Conservation (phyloP, 2,113 vertebrate genomes). For the Nesoenas mayeri region DNA sequence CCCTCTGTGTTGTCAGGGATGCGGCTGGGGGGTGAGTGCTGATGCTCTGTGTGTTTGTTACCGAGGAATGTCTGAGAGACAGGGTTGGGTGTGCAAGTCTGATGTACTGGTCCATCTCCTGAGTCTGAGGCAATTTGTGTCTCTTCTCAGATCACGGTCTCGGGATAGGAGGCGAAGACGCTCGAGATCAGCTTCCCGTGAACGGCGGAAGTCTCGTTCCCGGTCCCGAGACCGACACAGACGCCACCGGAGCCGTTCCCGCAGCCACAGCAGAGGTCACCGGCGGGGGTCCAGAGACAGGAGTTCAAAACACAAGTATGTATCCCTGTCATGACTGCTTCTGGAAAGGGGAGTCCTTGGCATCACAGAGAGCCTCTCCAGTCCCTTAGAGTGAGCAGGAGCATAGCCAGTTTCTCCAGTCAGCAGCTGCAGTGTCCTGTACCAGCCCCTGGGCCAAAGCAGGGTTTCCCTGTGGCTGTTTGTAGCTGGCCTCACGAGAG, state of each 20-base stretch:
- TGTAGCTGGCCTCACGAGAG: rapidly evolving
- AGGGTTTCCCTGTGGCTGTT: not conserved
- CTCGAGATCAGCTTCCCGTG: conserved; percentile 83
- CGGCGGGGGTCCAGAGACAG: conserved; percentile 85
- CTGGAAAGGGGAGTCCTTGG: conserved; percentile 18
- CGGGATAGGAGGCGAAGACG: conserved; percentile 85
- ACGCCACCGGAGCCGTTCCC: conserved; percentile 88
- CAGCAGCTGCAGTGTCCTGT: not conserved
- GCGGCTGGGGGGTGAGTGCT: not conserved
- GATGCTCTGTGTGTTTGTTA: not conserved
- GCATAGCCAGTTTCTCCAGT: not conserved
- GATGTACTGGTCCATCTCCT: not conserved
- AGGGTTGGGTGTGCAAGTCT: rapidly evolving
- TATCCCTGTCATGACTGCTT: not conserved
- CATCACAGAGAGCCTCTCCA: not conserved
- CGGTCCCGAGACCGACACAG: conserved; percentile 87
- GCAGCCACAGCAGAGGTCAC: conserved; percentile 87
- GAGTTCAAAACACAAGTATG: conserved; percentile 90
- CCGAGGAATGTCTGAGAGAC: not conserved
- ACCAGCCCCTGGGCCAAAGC: not conserved
- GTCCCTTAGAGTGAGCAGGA: not conserved
- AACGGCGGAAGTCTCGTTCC: conserved; percentile 80
- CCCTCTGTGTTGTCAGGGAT: not conserved
- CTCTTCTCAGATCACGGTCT: conserved; percentile 84
- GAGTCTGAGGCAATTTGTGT: not conserved